These are phyloP conservation scores for Luperina nickerlii DNA, from an alignment of 2,888 invertebrate genomes.

Conservation along the genomic window DNA sequence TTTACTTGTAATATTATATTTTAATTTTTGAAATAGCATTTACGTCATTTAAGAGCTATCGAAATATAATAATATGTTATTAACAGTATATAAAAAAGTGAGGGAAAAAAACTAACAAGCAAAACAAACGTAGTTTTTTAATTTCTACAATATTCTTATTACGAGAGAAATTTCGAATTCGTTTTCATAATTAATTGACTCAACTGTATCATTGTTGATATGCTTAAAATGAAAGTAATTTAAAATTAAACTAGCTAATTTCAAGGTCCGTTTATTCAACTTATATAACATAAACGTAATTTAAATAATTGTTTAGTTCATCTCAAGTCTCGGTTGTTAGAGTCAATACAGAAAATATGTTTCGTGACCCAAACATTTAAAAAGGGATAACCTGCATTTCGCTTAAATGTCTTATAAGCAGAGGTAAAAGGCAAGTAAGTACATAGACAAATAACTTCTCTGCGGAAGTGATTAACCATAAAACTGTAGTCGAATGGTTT, in stretches of 20 bases:
- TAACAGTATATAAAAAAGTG: not conserved
- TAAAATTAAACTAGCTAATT: constrained; percentile 39
- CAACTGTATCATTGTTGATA: constrained; percentile 21
- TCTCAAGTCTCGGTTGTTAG: not conserved
- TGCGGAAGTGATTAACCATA: constrained; percentile 18
- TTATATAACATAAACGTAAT: constrained; percentile 20
- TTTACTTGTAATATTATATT: not conserved
- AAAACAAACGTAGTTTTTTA: not conserved
- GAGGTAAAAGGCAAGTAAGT: not conserved
- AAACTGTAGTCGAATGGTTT: constrained; percentile 14
- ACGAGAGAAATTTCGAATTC: constrained; percentile 33
- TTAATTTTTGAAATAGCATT: not conserved
- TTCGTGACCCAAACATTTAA: not conserved
- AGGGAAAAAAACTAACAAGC: not conserved
- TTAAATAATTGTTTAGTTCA: constrained; percentile 20
- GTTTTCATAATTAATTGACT: constrained; percentile 39
- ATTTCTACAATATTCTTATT: constrained; percentile 13
- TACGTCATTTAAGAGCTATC: not conserved
- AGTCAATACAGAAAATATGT: not conserved
- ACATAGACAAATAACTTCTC: not conserved
- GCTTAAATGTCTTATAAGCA: not conserved
- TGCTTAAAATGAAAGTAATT: constrained; percentile 47
- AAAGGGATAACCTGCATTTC: not conserved
- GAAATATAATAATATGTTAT: not conserved
- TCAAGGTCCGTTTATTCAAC: constrained; percentile 35